Evolutionary conservation across 2,797 vertebrate genomes (phyloP), one percentile per base, ranked within the genome.

Genomic region (Bradypodion pumilum): DNA sequence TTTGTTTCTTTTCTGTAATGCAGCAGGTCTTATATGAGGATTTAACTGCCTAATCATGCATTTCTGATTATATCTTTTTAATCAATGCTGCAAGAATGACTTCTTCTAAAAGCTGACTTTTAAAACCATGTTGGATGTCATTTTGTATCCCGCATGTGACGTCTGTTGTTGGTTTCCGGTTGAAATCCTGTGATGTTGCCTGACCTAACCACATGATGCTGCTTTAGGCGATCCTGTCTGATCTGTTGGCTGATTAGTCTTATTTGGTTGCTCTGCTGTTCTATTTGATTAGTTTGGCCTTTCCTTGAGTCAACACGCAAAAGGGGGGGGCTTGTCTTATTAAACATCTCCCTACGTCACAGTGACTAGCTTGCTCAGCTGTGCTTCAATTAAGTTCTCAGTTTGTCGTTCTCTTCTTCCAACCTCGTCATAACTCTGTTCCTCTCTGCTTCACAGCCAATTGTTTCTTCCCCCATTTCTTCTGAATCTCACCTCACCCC

Each of bases 291-390:
- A 73, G 44, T 79, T 49, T 56, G 56, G 42, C 76, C 44, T 79
- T 84, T 84, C 73, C 76, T 73, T 56, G 60, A 79, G 44, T 66
- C 59, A 74, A 32, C 56, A 79, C 68, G 56, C 35, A 15, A 37
- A n/a, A n/a, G n/a, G n/a, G n/a, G n/a, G 69, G 60, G 76, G 32
- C 76, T 79, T 84, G 40, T 83, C 76, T 84, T 65, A 84, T 84
- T 84, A 84, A 84, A 84, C 69, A 40, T 25, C 44, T 46, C 32
- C 77, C 63, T 49, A 65, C 12, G 23, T 27, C 46, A 42, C 69
- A 56, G 70, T 78, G 56, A 79, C 69, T 73, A 52, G 83, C 84
- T 84, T 84, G 68, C 63, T 84, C 83, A 79, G 83, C 83, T 84
- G 76, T 40, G 42, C 76, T 79, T 84, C 76, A 79, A 74, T 84